Evolutionary conservation across 2,113 vertebrate species (phyloP), one percentile per base, ranked within the genome.

Genomic region (Macrotis lagotis): DNA sequence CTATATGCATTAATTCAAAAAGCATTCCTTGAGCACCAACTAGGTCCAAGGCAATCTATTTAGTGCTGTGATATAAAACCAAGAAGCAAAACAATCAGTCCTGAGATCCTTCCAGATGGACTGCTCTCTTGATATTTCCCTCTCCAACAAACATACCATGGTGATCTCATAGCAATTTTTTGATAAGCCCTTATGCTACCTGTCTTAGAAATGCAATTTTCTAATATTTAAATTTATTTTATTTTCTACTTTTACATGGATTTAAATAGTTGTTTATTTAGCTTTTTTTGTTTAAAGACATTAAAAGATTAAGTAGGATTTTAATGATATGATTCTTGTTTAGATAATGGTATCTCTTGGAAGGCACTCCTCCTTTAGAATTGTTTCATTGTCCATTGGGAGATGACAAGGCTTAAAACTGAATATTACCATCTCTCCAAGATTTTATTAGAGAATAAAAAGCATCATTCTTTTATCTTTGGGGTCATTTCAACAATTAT

Each of bases 381-480:
- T 9, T 83, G 22, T 51, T 74, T 92, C 48, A 88, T 44, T 50
- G 22, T 88, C 37, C 37, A 92, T 92, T 44, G n/a, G 66, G 37
- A 83, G n/a, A 83, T 24, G n/a, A 44, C 44, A 19, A 95, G 26
- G 48, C 25, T 22, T 83, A 50, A 31, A 89, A 53, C n/a, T 44
- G n/a, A 83, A n/a, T 22, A 5, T 44, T 83, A 24, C 19, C 6
- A 83, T 83, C 66, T 44, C n/a, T 83, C 66, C n/a, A 83, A 83
- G 66, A 44, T 44, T 44, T 83, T 83, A 44, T 83, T 83, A 95
- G 10, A 94, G 24, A 53, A 83, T 83, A 83, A 83, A 83, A 83
- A 83, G n/a, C 37, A 44, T 91, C 24, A 91, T 91, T 90, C 3
- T 48, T 88, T 90, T 94, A 49, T 47, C 66, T 89, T 92, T 94